Base-by-base conservation (phyloP, 2,113 vertebrate genomes). In the Octodon degus region DNA sequence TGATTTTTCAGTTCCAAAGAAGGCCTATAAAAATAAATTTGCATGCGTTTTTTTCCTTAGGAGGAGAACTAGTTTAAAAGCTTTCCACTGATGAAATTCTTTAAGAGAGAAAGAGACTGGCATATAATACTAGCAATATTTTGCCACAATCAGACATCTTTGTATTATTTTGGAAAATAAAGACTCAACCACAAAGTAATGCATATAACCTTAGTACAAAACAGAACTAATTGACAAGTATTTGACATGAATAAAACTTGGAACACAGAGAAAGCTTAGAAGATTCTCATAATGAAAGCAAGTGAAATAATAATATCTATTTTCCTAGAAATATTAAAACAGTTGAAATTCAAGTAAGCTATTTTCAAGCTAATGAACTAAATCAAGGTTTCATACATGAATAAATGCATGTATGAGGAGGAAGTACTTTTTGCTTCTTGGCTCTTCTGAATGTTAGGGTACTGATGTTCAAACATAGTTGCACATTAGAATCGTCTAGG, bases 1-100 rank as follows among this genome's bases (percentile, higher is more conserved):
- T 96, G 93, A 97, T 43, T 92, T 97, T 97, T 88, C 91, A 95
- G 96, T 97, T 97, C 98, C 96, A 93, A 70, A 88, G 90, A 98
- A 97, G 97, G 83, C 97, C 97, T 68, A 5, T 97, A 27, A 97
- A 98, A 97, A 94, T 50, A 89, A 97, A 98, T 98, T 98, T 98
- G 93, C 92, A 97, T 97, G 97, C 90, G 97, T 98, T 97, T 98
- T 98, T 84, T 97, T 97, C 96, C 94, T 96, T 47, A 68, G 97
- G 92, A 97, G 65, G 91, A 93, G 22, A 98, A 91, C 80, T 40
- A 94, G 60, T 43, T 91, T 96, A 86, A 92, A 96, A 93, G 87
- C 92, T 98, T 96, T 95, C 53, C 72, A 50, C 68, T 96, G 93
- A 97, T 94, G 97, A 89, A 97, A 98, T 94, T 97, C 1, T 0